Percentiles rank a stretch among this genome's conserved stretches.
These are phyloP conservation scores for Syngnathus rostellatus DNA, from an alignment of 2,797 vertebrate species.

Conservation along the genomic window DNA sequence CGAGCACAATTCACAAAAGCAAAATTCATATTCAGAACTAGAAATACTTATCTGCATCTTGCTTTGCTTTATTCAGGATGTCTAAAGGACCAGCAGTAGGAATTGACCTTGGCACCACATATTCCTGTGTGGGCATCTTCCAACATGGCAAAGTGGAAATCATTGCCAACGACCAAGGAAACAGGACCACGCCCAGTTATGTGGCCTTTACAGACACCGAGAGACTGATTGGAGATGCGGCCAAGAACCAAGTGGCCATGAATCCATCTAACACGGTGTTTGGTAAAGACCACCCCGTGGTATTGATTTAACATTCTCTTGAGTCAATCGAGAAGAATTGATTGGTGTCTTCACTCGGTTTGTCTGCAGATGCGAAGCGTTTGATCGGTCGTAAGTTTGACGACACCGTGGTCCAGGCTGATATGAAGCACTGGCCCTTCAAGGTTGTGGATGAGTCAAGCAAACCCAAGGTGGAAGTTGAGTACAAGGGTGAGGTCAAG, in stretches of 20 bases:
- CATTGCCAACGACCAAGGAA: constrained; percentile 78
- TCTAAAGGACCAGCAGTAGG: constrained; percentile 77
- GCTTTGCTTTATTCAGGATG: constrained; percentile 50
- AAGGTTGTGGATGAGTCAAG: constrained; percentile 77
- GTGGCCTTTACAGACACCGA: constrained; percentile 86
- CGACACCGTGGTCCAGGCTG: constrained; percentile 80
- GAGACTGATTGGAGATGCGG: constrained; percentile 83
- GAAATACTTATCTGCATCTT: background rate
- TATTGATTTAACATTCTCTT: background rate
- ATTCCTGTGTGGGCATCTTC: constrained; percentile 79
- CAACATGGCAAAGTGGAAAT: constrained; percentile 80
- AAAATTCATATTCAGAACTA: background rate
- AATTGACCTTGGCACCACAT: constrained; percentile 77
- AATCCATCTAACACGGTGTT: constrained; percentile 88
- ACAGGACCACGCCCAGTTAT: constrained; percentile 86
- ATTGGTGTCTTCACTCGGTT: background rate
- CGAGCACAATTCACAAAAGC: background rate
- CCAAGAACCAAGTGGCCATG: constrained; percentile 91
- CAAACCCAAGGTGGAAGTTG: constrained; percentile 83
- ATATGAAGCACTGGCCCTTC: constrained; percentile 93
- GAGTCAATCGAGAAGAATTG: background rate
- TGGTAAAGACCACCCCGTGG: constrained; percentile 55
- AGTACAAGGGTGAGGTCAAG: constrained; percentile 84
- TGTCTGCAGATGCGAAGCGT: constrained; percentile 78
- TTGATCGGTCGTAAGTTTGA: constrained; percentile 85